A percentile compares a stretch with the other conserved stretches of the same genome.
Conservation (phyloP, 92 coral and sea anemone genomes). For the Parazoanthus darwini region DNA sequence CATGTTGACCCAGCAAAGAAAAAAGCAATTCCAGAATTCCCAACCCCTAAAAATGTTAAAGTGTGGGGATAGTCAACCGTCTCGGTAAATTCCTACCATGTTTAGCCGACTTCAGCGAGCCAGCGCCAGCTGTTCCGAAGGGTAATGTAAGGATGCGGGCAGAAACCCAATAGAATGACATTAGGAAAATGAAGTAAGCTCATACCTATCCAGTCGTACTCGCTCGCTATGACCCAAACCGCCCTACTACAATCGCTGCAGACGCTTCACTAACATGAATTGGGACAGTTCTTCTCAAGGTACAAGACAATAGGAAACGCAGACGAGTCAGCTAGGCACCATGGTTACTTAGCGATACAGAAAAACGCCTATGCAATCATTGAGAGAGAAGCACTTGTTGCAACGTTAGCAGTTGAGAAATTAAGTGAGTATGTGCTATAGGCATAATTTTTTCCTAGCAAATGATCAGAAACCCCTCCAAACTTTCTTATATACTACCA, state of each 20-base stretch:
- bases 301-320: conserved; percentile 58
- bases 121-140: conserved; percentile 26
- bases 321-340: conserved; percentile 58
- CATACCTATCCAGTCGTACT: conserved; percentile 17
- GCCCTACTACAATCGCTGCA: conserved; percentile 56
- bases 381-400: conserved; percentile 59
- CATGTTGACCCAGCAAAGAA: conserved; percentile 60
- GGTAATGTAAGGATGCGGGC: not conserved
- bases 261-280: conserved; percentile 62
- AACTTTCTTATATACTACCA: conserved; percentile 1
- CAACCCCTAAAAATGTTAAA: conserved; percentile 39
- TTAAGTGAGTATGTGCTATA: conserved; percentile 48
- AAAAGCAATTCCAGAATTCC: conserved; percentile 49
- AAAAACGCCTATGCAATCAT: conserved; percentile 61
- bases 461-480: conserved; percentile 57
- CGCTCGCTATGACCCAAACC: conserved; percentile 49
- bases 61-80: conserved; percentile 55
- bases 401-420: not conserved
- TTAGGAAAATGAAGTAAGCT: not conserved
- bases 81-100: conserved; percentile 50
- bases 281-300: conserved; percentile 61
- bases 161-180: conserved; percentile 13
- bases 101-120: conserved; percentile 45
- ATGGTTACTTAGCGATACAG: conserved; percentile 57
- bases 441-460: conserved; percentile 43